phyloP scores from a whole-genome alignment of 2,888 invertebrate genomes.

The Nineta flava region DNA sequence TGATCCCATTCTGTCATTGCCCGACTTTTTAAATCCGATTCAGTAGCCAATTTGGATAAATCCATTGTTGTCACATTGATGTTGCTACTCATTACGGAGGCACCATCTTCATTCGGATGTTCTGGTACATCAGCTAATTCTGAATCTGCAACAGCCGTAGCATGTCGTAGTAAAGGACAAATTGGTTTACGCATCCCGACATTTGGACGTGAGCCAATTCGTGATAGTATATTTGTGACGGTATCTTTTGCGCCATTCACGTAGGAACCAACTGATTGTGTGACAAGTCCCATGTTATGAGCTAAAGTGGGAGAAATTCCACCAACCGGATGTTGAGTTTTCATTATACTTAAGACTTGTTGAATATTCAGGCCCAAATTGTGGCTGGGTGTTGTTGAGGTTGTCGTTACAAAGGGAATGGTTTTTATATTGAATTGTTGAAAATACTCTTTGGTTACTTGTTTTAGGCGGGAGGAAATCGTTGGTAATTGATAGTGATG shows the following conservation, averaged over 20 bases:
- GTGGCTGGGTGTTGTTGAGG: constrained; percentile 43
- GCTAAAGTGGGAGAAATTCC: constrained; percentile 28
- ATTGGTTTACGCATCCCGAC: constrained; percentile 15
- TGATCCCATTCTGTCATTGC: constrained; percentile 6
- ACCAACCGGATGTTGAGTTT: constrained; percentile 19
- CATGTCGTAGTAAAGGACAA: constrained; percentile 3
- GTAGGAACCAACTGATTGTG: constrained; percentile 20
- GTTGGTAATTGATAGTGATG: constrained; percentile 42
- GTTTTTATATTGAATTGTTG: constrained; percentile 30
- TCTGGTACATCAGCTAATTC: not conserved
- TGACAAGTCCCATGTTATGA: constrained; percentile 27
- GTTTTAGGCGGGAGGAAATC: constrained; percentile 48
- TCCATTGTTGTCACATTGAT: not conserved
- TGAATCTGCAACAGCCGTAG: not conserved
- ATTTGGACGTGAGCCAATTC: constrained; percentile 19
- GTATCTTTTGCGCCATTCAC: constrained; percentile 14
- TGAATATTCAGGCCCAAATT: constrained; percentile 21
- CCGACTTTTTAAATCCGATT: not conserved
- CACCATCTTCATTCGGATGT: not conserved
- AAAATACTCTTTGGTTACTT: constrained; percentile 36
- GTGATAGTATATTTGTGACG: constrained; percentile 22
- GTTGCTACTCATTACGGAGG: not conserved
- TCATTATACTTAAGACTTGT: constrained; percentile 6
- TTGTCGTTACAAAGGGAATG: constrained; percentile 45
- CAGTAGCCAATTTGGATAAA: not conserved